Percentiles rank a stretch among this genome's conserved stretches.
Evolutionary conservation across 2,888 invertebrate genomes (phyloP).

Genomic region (Lithophane leautieri): DNA sequence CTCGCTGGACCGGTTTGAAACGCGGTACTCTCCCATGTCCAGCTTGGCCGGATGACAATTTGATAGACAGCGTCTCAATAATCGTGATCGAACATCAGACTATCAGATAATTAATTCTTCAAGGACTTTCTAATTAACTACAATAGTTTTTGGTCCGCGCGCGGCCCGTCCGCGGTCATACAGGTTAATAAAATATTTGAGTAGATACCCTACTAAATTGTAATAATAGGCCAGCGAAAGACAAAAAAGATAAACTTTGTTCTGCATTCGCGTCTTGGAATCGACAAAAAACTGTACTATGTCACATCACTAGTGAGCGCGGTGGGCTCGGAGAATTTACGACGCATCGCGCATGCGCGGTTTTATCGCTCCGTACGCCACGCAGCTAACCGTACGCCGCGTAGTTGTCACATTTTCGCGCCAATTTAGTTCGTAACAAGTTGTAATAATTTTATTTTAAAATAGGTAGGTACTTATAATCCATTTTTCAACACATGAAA

Average conservation of each 20-base stretch:
- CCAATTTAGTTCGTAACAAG: conserved; percentile 72
- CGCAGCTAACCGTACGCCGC: conserved; percentile 55
- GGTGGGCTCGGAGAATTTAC: conserved; percentile 76
- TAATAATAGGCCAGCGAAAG: conserved; percentile 55
- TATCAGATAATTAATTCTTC: conserved; percentile 57
- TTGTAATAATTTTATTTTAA: conserved; percentile 62
- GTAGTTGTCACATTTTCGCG: conserved; percentile 79
- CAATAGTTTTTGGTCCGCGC: too few species aligned
- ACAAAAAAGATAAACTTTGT: conserved; percentile 1
- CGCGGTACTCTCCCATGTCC: conserved; percentile 80
- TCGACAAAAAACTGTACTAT: conserved; percentile 26
- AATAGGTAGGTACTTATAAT: conserved; percentile 35
- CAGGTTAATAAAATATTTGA: conserved; percentile 55
- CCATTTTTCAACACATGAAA: conserved; percentile 49
- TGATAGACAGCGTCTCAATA: conserved; percentile 83
- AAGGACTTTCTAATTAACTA: too few species aligned
- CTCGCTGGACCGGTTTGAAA: conserved; percentile 85
- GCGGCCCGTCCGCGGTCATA: too few species aligned
- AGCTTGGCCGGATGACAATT: conserved; percentile 83
- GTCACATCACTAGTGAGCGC: conserved; percentile 69
- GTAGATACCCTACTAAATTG: conserved; percentile 44
- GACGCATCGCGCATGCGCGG: conserved; percentile 67
- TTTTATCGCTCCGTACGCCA: conserved; percentile 72
- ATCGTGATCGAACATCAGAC: conserved; percentile 73
- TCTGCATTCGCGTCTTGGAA: conserved; percentile 8